Evolutionary conservation across 1,140 invertebrate species (phyloP), one percentile per base, ranked within the genome.

Genomic region (Drosophila mojavensis): DNA sequence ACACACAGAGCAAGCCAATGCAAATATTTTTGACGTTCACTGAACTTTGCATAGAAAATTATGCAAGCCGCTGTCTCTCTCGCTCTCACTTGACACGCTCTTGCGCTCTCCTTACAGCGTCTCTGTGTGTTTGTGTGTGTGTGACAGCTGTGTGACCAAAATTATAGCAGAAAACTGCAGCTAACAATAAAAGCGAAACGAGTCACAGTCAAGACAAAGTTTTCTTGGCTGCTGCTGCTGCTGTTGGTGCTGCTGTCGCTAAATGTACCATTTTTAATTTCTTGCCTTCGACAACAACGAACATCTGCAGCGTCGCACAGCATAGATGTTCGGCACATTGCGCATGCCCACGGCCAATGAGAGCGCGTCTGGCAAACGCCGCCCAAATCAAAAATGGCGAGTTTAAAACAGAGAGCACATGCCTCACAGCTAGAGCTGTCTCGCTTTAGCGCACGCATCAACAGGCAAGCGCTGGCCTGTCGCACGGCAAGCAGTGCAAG

Each of bases 21-120:
- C 84, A 89, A 90, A 89, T 90, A 90, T 81, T 89, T 91, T 91
- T 82, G 84, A 91, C 89, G 89, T 91, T 91, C 89, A 91, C 67
- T 91, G 89, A 91, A 91, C 89, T 91, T 91, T 89, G 65, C 78
- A 75, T 79, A 82, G 78, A 89, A 90, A 89, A 89, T 89, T 89
- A 89, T 89, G 80, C 84, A 89, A 89, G 84, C 74, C 58, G 28
- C 7, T 43, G 15, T 74, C 43, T 65, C 81, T 75, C n/a, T 53
- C 33, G 5, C n/a, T 60, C 72, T 45, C 51, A 55, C 47, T 47
- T 30, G 20, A 41, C 51, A 33, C 60, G 61, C 58, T 39, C 47
- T 66, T 36, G 7, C 9, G 10, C 54, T 53, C 64, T 68, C 68
- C 60, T 33, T 47, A 59, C 41, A 53, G 20, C 65, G 41, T 43